Conservation (phyloP, 2,113 vertebrate species). For the Sylvilagus bachmani region DNA sequence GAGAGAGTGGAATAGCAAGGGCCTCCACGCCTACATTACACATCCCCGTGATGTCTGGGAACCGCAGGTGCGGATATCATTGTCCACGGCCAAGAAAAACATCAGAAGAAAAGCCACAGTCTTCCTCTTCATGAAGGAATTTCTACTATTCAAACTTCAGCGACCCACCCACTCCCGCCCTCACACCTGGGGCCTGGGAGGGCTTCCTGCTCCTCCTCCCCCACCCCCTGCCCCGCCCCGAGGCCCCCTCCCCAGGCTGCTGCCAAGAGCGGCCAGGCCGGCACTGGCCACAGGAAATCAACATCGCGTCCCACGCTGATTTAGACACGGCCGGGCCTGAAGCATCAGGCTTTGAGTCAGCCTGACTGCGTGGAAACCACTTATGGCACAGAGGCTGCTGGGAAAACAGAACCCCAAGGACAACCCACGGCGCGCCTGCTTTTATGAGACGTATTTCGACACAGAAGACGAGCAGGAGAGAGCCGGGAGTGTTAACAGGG, state of each 20-base stretch:
- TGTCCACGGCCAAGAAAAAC: not conserved
- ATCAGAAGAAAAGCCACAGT: not conserved
- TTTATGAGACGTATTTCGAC: not conserved
- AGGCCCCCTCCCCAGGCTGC: too few species aligned
- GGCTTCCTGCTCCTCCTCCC: not conserved
- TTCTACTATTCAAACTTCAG: not conserved
- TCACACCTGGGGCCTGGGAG: rapidly evolving
- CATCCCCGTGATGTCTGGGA: not conserved
- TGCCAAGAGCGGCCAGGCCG: rapidly evolving
- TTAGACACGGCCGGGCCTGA: not conserved
- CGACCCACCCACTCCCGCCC: not conserved
- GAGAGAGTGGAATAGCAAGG: not conserved
- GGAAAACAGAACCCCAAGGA: not conserved
- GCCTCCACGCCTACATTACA: not conserved
- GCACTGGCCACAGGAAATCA: not conserved
- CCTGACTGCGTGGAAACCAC: not conserved
- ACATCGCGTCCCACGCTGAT: not conserved
- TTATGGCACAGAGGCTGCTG: not conserved
- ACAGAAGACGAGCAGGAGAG: not conserved
- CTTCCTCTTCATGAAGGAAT: not conserved
- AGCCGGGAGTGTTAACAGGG: not conserved
- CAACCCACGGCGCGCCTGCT: rapidly evolving
- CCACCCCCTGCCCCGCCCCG: too few species aligned
- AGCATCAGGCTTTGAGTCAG: not conserved
- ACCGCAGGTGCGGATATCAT: not conserved